A percentile compares a stretch with the other conserved stretches of the same genome.
phyloP scores from a whole-genome alignment of 1,140 invertebrate species.

The Diachasma alloeum region DNA sequence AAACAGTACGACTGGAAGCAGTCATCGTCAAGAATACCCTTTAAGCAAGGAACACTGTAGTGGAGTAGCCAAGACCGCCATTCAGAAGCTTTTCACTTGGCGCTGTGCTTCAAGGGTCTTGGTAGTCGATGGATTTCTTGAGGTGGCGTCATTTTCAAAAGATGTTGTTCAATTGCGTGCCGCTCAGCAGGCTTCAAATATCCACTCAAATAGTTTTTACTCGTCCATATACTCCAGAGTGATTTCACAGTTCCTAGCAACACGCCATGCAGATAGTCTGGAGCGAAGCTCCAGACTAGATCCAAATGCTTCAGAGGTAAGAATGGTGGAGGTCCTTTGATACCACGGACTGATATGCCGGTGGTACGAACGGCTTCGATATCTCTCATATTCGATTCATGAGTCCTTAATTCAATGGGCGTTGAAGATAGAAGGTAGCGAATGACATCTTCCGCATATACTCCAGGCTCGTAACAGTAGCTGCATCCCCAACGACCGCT shows the following conservation, averaged over 20 bases:
- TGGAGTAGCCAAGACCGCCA: conserved; percentile 36
- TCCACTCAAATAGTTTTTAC: not conserved
- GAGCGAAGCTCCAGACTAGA: conserved; percentile 22
- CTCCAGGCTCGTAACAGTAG: too few species aligned
- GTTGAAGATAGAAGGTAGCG: too few species aligned
- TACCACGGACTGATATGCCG: not conserved
- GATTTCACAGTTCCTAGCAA: conserved; percentile 23
- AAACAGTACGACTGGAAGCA: conserved; percentile 31
- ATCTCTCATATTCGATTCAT: conserved; percentile 20
- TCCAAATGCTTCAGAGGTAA: conserved; percentile 8
- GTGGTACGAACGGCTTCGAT: not conserved
- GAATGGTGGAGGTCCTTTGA: conserved; percentile 18
- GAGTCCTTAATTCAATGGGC: not conserved
- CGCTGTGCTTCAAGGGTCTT: not conserved
- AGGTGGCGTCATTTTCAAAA: too few species aligned
- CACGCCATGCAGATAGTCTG: conserved; percentile 30
- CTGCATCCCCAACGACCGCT: too few species aligned
- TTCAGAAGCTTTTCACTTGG: conserved; percentile 30
- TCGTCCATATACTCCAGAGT: conserved; percentile 24
- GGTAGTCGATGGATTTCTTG: conserved; percentile 26
- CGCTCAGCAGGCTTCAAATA: not conserved
- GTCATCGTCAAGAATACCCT: conserved; percentile 23
- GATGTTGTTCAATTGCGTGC: too few species aligned
- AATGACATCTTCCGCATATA: too few species aligned
- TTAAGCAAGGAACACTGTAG: conserved; percentile 29